Conservation (phyloP, 2,888 invertebrate genomes). For the Ypsolopha scabrella region DNA sequence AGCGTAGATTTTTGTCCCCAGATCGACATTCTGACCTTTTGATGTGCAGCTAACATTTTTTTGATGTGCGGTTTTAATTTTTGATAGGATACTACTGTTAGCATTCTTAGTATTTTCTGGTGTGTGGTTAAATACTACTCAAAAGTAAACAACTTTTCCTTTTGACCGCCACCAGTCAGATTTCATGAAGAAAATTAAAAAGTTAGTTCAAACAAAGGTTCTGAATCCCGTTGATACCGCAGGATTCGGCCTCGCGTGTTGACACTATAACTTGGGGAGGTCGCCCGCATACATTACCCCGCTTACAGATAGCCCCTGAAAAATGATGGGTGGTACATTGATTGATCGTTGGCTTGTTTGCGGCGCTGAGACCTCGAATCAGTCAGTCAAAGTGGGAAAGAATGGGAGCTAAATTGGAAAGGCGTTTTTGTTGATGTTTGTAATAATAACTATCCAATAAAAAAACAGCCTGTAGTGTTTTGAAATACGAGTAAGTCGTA, state of each 20-base stretch:
- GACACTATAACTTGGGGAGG: conserved; percentile 19
- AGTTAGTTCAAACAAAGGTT: conserved; percentile 31
- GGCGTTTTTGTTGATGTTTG: not conserved
- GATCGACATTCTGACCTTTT: no score
- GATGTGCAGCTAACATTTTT: no score
- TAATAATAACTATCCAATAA: no score
- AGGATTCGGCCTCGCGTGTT: conserved; percentile 13
- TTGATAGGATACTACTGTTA: no score
- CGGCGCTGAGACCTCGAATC: not conserved
- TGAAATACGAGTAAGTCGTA: no score
- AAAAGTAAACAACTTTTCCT: conserved; percentile 7
- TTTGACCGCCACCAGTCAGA: conserved; percentile 36
- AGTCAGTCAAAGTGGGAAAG: conserved; percentile 1
- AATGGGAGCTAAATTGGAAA: conserved; percentile 4
- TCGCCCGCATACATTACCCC: conserved; percentile 31
- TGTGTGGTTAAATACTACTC: no score
- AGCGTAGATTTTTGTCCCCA: no score
- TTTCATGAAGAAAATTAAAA: conserved; percentile 46
- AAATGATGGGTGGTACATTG: conserved; percentile 30
- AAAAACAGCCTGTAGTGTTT: no score
- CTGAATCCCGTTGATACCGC: conserved; percentile 14
- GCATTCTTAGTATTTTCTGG: no score
- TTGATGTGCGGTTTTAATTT: no score
- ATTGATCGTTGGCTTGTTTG: conserved; percentile 24
- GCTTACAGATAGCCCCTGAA: conserved; percentile 35